Conservation (phyloP, 64 coral and sea anemone species). For the Dendrophyllia cribrosa region DNA sequence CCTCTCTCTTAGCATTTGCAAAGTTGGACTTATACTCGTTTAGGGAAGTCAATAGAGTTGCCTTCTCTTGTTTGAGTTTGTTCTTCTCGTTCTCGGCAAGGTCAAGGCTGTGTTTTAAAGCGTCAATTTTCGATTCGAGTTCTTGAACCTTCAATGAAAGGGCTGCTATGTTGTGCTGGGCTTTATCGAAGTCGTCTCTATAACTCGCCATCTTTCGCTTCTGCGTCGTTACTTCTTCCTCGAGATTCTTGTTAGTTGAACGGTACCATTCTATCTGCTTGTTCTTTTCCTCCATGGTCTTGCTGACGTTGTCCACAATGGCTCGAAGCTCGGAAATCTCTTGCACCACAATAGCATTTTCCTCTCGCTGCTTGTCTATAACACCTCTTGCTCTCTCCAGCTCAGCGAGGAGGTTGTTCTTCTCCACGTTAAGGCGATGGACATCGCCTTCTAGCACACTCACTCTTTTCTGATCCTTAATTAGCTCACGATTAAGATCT, state of each 20-base stretch:
- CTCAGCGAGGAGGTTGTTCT: conserved; percentile 70
- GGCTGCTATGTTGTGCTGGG: conserved; percentile 73
- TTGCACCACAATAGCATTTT: conserved; percentile 70
- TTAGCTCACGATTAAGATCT: conserved; percentile 94
- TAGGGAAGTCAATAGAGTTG: conserved; percentile 50
- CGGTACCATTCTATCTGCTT: conserved; percentile 93
- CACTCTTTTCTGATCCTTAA: conserved; percentile 87
- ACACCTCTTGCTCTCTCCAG: conserved; percentile 63
- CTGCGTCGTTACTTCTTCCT: conserved; percentile 83
- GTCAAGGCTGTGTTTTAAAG: conserved; percentile 73
- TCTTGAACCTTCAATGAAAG: conserved; percentile 83
- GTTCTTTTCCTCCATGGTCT: conserved; percentile 70
- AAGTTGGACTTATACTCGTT: conserved; percentile 92
- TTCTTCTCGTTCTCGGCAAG: conserved; percentile 85
- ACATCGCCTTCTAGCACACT: conserved; percentile 78
- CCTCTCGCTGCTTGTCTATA: conserved; percentile 79
- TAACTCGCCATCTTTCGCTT: conserved; percentile 71
- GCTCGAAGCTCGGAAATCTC: conserved; percentile 72
- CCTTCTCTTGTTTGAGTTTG: conserved; percentile 86
- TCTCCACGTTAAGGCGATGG: conserved; percentile 76
- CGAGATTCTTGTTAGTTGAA: conserved; percentile 58
- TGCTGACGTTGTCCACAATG: conserved; percentile 69
- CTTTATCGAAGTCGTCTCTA: conserved; percentile 83
- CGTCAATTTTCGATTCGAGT: conserved; percentile 75
- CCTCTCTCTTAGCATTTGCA: conserved; percentile 79